phyloP scores from a whole-genome alignment of 2,888 invertebrate genomes.

The Xiphydria camelus region DNA sequence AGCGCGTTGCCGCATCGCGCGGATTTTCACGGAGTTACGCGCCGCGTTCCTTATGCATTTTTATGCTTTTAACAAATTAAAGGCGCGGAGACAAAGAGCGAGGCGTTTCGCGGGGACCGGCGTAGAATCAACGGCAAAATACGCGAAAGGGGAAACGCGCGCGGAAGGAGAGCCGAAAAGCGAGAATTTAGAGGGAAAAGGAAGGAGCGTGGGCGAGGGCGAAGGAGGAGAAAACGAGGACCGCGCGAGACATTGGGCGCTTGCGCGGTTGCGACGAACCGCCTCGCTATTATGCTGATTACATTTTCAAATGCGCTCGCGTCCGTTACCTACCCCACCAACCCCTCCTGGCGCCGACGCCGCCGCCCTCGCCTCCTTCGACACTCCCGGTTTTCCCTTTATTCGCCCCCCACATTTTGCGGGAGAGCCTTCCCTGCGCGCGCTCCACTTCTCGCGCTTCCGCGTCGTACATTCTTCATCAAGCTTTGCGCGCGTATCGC shows the following conservation, averaged over 20 bases:
- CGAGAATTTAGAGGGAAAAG: not conserved
- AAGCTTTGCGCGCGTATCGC: not conserved
- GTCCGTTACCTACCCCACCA: slow-evolving; percentile 8
- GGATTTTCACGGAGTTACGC: not conserved
- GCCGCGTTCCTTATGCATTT: slow-evolving; percentile 11
- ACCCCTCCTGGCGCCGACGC: not conserved
- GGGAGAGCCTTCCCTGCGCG: not conserved
- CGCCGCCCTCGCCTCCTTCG: slow-evolving; percentile 15
- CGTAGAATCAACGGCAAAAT: not conserved
- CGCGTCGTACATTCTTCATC: not conserved
- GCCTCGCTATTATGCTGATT: slow-evolving; percentile 48
- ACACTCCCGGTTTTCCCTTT: slow-evolving; percentile 16
- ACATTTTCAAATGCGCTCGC: slow-evolving; percentile 39
- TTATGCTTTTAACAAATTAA: slow-evolving; percentile 52
- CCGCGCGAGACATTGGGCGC: not conserved
- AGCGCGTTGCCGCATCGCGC: too few relatives aligned
- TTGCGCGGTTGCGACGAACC: slow-evolving; percentile 25
- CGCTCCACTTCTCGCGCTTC: not conserved
- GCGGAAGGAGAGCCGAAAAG: too few relatives aligned
- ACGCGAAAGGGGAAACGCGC: not conserved
- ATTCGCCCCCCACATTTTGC: slow-evolving; percentile 1
- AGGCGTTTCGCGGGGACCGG: slow-evolving; percentile 23
- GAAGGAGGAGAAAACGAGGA: slow-evolving; percentile 9
- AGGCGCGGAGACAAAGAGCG: slow-evolving; percentile 33
- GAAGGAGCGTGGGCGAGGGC: slow-evolving; percentile 8